Evolutionary conservation across 2,797 vertebrate species (phyloP).

Genomic region (Threskiornis aethiopicus): DNA sequence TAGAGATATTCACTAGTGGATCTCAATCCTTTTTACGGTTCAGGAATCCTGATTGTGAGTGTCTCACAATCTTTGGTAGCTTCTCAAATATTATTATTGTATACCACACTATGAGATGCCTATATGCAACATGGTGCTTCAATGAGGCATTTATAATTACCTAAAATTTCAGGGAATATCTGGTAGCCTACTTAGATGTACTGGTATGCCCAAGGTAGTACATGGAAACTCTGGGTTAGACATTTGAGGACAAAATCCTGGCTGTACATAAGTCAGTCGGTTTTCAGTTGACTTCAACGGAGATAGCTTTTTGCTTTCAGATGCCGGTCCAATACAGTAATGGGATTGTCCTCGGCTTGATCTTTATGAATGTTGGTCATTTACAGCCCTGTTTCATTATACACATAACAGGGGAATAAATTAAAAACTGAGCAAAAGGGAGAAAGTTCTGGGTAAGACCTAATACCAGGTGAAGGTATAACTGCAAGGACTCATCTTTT

Average conservation of each 20-base stretch:
- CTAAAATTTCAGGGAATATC: background rate
- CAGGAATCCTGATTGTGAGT: background rate
- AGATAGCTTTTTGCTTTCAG: background rate
- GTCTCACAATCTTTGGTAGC: background rate
- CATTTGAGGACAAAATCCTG: background rate
- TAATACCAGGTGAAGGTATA: background rate
- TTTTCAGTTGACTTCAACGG: background rate
- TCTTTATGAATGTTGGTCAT: background rate
- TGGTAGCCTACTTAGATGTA: background rate
- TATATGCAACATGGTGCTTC: background rate
- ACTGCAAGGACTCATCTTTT: background rate
- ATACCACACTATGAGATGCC: background rate
- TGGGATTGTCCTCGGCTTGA: background rate
- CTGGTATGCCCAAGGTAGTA: background rate
- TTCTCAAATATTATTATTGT: background rate
- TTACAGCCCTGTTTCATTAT: background rate
- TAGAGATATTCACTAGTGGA: background rate
- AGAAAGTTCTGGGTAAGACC: background rate
- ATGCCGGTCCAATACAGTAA: background rate
- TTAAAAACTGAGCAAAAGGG: background rate
- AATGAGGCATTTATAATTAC: background rate
- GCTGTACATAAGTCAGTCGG: background rate
- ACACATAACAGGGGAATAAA: background rate
- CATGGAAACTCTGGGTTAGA: background rate
- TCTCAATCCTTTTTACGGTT: background rate